Evolutionary conservation across 2,888 invertebrate genomes (phyloP), one percentile per base, ranked within the genome.

Genomic region (Teinopalpus imperialis): DNA sequence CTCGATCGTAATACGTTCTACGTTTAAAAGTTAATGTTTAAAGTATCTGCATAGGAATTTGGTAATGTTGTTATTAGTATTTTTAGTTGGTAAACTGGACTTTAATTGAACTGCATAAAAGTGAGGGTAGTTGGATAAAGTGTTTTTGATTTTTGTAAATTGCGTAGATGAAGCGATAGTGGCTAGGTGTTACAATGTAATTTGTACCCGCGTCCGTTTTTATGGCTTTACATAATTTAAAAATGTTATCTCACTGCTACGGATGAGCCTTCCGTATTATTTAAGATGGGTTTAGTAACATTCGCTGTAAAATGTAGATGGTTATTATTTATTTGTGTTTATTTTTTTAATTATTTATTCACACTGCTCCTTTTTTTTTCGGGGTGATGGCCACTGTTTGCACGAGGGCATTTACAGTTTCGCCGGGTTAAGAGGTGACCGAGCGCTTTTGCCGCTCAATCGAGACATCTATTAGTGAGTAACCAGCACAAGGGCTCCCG

Each of bases 161-260:
- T 35, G 30, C 24, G 29, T 18, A 10, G 41, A 41, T 41, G 18
- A 18, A 1, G 7, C 13, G 46, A 46, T 46, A 41, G 46, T 12
- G 35, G 35, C 29, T 46, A 46, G 46, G 46, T 46, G 46, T 46
- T 46, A 27, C 41, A 10, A 27, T 41, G 46, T 35, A 46, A 46
- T 46, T 46, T 46, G 46, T 46, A 41, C 16, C 12, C 18, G 30
- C 35, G 46, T 29, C 23, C 34, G 16, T 29, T 46, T 46, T 46
- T 46, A 46, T 41, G 31, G 35, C 7, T 21, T 34, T 13, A 21
- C 35, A 32, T 46, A 41, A 35, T 35, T 46, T 46, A 18, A 35
- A 40, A 35, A 30, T 35, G 40, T 35, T 41, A 46, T 46, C 40
- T 37, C 10, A 32, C 29, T 35, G 40, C 40, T 21, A 29, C 27